Base-by-base conservation (phyloP, 2,888 invertebrate genomes). In the Phania funesta region DNA sequence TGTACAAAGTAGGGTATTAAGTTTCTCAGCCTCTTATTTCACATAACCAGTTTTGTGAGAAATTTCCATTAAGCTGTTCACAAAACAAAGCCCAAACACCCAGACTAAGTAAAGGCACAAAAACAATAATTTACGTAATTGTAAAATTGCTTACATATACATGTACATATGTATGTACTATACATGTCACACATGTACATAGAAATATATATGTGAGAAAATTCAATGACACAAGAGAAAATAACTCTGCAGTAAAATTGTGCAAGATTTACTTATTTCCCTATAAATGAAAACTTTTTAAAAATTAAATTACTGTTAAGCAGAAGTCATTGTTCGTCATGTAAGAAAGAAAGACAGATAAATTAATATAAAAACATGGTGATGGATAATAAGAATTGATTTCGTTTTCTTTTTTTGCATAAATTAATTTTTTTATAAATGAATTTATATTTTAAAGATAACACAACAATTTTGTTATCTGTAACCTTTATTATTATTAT, bases 111-210 rank as follows among this genome's bases (percentile, higher is more conserved):
- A 52, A 70, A 80, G 70, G 58, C 68, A 68, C 68, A 74, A 54
- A n/a, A n/a, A n/a, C n/a, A 81, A 77, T 58, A 77, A 50, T 74
- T 64, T 35, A 82, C 62, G 70, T 82, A 82, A 82, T 77, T 82
- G 81, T 64, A 77, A 82, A 82, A 82, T 82, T 82, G 74, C 73
- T 81, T 44, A 77, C 56, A 62, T 73, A 32, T n/a, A 54, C 22
- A 52, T 9, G 18, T 24, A 52, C 3, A 56, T 18, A 29, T 0
- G 16, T 18, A 18, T 44, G 41, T 16, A n/a, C n/a, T n/a, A n/a
- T n/a, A 16, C 16, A 13, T n/a, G 7, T 18, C 2, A 32, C 11
- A 54, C 22, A 52, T 9, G 18, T 24, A 52, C 3, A 56, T 18
- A 29, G 4, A 41, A n/a, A 29, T 46, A 11, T 48, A 16, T 50